These are phyloP conservation scores for Alectoris magna DNA, from an alignment of 2,797 vertebrate genomes.

Conservation along the genomic window DNA sequence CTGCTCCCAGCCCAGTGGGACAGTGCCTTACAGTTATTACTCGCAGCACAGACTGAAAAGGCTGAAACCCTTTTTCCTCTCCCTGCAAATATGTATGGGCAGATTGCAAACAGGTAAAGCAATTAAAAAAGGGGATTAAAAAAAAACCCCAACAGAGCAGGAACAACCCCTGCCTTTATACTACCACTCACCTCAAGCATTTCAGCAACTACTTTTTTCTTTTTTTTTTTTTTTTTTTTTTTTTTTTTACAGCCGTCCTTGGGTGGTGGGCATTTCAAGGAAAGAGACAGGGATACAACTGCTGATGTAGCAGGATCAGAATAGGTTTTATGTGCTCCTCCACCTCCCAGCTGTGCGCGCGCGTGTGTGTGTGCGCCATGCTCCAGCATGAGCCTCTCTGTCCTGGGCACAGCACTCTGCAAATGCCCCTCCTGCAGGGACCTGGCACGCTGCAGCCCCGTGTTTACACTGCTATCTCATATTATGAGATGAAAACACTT, in stretches of 20 bases:
- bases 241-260: slow-evolving; percentile 35
- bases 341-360: not conserved
- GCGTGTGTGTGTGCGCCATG: not conserved
- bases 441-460: slow-evolving; percentile 21
- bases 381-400: not conserved
- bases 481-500: slow-evolving; percentile 56
- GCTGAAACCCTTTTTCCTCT: not conserved
- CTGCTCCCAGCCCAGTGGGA: not conserved
- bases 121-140: not conserved
- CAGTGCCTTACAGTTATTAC: not conserved
- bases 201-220: slow-evolving; percentile 21
- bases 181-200: not conserved
- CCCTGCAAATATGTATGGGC: not conserved
- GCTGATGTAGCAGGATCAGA: not conserved
- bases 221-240: slow-evolving; percentile 52
- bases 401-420: not conserved
- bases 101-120: not conserved
- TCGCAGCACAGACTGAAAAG: not conserved
- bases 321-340: slow-evolving; percentile 30
- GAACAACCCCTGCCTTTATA: not conserved
- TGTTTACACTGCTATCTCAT: slow-evolving; percentile 40
- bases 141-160: not conserved
- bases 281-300: not conserved
- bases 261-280: not conserved
- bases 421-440: slow-evolving; percentile 1